These are phyloP conservation scores for Ciconia boyciana DNA, from an alignment of 2,113 vertebrate genomes.

Conservation along the genomic window DNA sequence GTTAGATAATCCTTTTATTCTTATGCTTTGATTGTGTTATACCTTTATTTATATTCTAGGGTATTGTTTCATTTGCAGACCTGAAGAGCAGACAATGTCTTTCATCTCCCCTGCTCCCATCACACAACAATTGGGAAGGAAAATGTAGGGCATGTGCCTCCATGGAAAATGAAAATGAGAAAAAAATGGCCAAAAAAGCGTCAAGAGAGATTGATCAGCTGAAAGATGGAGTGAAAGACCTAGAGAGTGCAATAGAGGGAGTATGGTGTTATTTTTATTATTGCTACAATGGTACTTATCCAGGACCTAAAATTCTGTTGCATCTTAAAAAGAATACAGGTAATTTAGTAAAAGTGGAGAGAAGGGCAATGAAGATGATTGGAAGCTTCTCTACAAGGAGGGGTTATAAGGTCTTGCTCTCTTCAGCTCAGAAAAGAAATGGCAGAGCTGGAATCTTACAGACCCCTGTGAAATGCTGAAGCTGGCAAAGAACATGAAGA, in stretches of 20 bases:
- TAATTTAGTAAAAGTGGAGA: not conserved
- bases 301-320: not conserved
- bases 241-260: not conserved
- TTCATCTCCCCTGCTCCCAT: not conserved
- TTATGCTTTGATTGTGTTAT: constrained; percentile 43
- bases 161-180: not conserved
- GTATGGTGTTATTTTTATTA: not conserved
- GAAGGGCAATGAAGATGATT: not conserved
- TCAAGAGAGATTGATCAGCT: not conserved
- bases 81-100: not conserved
- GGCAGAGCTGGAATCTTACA: not conserved
- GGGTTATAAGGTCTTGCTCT: not conserved
- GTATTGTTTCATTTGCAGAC: not conserved
- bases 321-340: not conserved
- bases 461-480: not conserved
- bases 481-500: not conserved
- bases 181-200: not conserved
- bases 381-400: not conserved
- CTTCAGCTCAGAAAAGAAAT: not conserved
- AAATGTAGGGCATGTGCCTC: not conserved
- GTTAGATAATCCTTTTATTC: constrained; percentile 37
- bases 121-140: not conserved
- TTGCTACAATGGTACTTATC: not conserved
- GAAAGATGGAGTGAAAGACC: not conserved
- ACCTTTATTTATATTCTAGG: constrained; percentile 20